Base-by-base conservation (phyloP, 2,888 invertebrate species). In the Eucriotettix oculatus region DNA sequence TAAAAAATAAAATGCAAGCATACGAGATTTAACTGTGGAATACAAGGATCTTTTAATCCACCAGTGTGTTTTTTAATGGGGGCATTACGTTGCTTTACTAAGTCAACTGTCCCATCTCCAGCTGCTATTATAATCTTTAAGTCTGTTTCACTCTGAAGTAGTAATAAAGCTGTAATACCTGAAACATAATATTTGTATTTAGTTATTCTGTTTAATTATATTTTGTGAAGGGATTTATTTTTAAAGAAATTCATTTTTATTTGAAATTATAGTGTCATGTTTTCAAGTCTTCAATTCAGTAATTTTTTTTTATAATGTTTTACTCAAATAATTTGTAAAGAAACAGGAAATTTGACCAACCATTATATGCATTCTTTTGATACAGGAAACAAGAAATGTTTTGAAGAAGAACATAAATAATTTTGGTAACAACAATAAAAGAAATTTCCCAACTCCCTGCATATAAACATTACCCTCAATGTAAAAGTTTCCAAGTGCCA, bases 61-160 rank as follows among this genome's bases (percentile, higher is more conserved):
- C 16, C 41, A n/a, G 52, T 14, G 29, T 44, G 17, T 42, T 12
- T 53, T 53, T 42, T 42, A 11, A 12, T 48, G 41, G 42, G 54
- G 14, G 17, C 43, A 12, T 16, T 54, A 65, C 81, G 78, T 68
- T 82, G 79, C 66, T 83, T 81, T 1, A 88, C 80, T 29, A 88
- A 65, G 65, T 90, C 89, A 0, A 94, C 73, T 0, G 82, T 83
- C 0, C 95, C 95, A 72, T 91, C 86, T 0, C 95, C 95, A 7
- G 87, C 83, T 0, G 94, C 95, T 61, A 94, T 82, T 3, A 93
- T 72, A 29, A 90, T 68, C 17, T 56, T 56, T 11, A 58, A 61
- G 53, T 57, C 52, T 62, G 79, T 78, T 0, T 81, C 82, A 57
- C 79, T 77, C 0, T 76, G 75, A 68, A 87, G 71, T 58, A 86